Base-by-base conservation (phyloP, 2,113 vertebrate species). In the Gavia stellata region DNA sequence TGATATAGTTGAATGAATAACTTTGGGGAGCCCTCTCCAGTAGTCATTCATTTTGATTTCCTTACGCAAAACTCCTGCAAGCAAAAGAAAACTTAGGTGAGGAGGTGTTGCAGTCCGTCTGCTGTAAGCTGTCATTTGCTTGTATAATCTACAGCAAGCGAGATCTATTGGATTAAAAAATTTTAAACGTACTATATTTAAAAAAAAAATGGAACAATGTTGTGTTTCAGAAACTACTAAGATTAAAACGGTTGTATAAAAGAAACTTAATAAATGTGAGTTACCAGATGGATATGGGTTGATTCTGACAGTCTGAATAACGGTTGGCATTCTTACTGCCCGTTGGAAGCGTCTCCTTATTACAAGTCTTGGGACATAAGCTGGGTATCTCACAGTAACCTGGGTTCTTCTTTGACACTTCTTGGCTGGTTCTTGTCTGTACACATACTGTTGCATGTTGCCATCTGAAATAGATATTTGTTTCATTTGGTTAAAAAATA, bases 391-490 rank as follows among this genome's bases (percentile, higher is more conserved):
- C 31, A 97, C 12, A 36, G 92, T 96, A 17, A 97, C 52, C 14
- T 15, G 95, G 24, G 95, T 83, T 81, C 94, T 98, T 44, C 93
- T 98, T 9, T 97, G 87, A 49, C 99, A 99, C 45, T 95, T 97
- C 29, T 74, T 98, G 80, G 91, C 88, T 45, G 98, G 97, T 52
- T 98, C 98, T 84, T 97, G 98, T 93, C 97, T 98, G 90, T 99
- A 99, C 36, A 98, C 98, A 1, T 99, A 99, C 96, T 98, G 99
- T 95, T 99, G 99, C 77, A 99, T 96, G 17, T 90, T 86, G 70
- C 99, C 99, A 56, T 99, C 99, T 99, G 28, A 10, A 93, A 26
- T 0, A 83, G 38, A 44, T 3, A 0, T 70, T 63, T 24, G 26
- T 66, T 74, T 59, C 8, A 26, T 59, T 68, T 52, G 33, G 23